Evolutionary conservation across 1,140 invertebrate species (phyloP), one percentile per base, ranked within the genome.

Genomic region (Drosophila trapezifrons): DNA sequence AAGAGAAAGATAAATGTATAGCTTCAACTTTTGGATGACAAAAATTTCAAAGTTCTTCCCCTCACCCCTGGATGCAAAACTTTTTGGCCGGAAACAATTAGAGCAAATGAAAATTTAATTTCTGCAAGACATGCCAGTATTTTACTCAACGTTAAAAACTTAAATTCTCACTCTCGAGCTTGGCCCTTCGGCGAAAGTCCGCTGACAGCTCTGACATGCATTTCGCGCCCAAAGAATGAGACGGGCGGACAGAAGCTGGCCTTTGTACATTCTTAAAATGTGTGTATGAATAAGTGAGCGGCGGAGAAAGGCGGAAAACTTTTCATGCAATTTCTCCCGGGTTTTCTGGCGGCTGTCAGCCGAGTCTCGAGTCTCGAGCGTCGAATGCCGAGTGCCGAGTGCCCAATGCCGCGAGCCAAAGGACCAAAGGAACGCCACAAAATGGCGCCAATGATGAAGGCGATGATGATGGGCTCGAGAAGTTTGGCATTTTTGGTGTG

Each of bases 221-320:
- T 57, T 64, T 75, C 52, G 32, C 51, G 72, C 59, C 71, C 15
- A n/a, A 63, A 70, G 75, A 71, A 78, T 71, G 45, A 71, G 38
- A 37, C 35, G 45, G 35, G 42, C 58, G 69, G 74, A 51, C 49
- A 69, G 40, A 25, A 49, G 18, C 64, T 51, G 56, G 42, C 63
- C 57, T 71, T 57, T 77, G 75, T 38, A 78, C 66, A 78, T 57
- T 77, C 56, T 78, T 77, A 49, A 77, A 77, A 63, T 70, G 58
- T 63, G 45, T 62, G 70, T 57, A 77, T 78, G 58, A 62, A 71
- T 71, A 70, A 55, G 47, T 70, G 43, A 40, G 38, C 17, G 59
- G 25, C 12, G 12, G 20, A 22, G 35, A 35, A 27, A 55, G 27
- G 73, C 38, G 58, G 54, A 77, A 78, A 70, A 77, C 58, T 55